Evolutionary conservation across 2,888 invertebrate species (phyloP), one percentile per base, ranked within the genome.

Genomic region (Drosophila percnosoma): DNA sequence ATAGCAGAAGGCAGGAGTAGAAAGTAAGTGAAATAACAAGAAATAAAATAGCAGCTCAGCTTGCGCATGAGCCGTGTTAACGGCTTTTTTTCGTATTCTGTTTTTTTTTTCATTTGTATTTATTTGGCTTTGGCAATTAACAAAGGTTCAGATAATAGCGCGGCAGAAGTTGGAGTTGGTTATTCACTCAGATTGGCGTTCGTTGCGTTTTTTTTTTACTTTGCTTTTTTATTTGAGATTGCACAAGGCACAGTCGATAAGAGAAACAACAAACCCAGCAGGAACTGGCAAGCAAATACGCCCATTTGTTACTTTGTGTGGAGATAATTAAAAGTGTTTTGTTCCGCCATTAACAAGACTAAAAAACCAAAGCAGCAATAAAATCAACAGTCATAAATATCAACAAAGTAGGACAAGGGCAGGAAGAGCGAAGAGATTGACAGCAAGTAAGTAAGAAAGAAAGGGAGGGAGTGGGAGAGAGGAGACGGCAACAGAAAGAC

Each of bases 41-140:
- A 60, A 68, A 60, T 58, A 69, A 78, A 65, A 74, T 69, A 60
- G 40, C 57, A 69, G 65, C 61, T 60, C 24, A 77, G 67, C 65
- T 82, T 72, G 75, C 67, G 66, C 65, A 70, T 74, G 70, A 72
- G 64, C 72, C 21, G 55, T 70, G 40, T 53, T 58, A 45, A 45
- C 45, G 6, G 6, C 1, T n/a, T 64, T 18, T 29, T 34, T 52
- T 54, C 63, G 18, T 48, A 2, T 33, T 34, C 2, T 40, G 40
- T 11, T 5, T 24, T 29, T 31, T 49, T 64, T 78, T 8, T 29
- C 0, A 33, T 33, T 33, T 33, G 10, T 33, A 33, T 33, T 33
- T 78, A 73, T 87, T 70, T 80, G 81, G 78, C 82, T 83, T 80
- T 67, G 80, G 81, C 87, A 89, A 87, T 87, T 87, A 87, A 81